Evolutionary conservation across 2,888 invertebrate genomes (phyloP).

Genomic region (Pristionchus entomophagus): DNA sequence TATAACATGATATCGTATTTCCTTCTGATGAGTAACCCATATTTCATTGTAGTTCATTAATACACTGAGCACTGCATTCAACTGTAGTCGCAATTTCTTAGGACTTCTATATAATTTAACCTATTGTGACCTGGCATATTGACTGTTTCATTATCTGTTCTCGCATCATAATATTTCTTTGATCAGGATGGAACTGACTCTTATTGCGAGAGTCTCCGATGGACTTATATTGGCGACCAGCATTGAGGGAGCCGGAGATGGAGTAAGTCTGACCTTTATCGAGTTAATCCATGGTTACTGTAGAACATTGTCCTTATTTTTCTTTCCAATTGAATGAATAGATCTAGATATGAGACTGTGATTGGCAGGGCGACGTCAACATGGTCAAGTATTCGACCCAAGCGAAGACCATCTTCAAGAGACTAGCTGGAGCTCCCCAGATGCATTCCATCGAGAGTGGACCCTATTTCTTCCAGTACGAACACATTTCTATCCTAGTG

Average conservation of each 20-base stretch:
- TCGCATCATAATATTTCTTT: conserved; percentile 73
- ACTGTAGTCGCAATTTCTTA: neutral
- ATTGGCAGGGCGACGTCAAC: conserved; percentile 89
- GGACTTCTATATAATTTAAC: no score
- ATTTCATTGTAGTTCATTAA: neutral
- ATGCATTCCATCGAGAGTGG: conserved; percentile 97
- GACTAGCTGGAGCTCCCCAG: conserved; percentile 87
- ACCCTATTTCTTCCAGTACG: conserved; percentile 97
- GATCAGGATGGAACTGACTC: conserved; percentile 89
- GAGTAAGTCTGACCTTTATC: conserved; percentile 82
- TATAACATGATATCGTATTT: neutral
- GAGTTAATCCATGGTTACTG: no score
- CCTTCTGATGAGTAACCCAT: neutral
- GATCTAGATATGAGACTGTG: neutral
- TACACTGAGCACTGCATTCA: no score
- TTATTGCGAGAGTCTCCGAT: conserved; percentile 95
- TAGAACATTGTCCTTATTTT: neutral
- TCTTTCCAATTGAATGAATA: neutral
- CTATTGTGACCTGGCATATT: conserved; percentile 24
- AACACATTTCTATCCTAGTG: neutral
- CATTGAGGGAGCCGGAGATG: conserved; percentile 94
- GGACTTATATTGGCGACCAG: conserved; percentile 95
- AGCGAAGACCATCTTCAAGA: conserved; percentile 97
- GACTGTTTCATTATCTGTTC: neutral
- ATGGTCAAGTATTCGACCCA: conserved; percentile 98